Evolutionary conservation across 2,113 vertebrate genomes (phyloP), one percentile per base, ranked within the genome.

Genomic region (Clarias magur): DNA sequence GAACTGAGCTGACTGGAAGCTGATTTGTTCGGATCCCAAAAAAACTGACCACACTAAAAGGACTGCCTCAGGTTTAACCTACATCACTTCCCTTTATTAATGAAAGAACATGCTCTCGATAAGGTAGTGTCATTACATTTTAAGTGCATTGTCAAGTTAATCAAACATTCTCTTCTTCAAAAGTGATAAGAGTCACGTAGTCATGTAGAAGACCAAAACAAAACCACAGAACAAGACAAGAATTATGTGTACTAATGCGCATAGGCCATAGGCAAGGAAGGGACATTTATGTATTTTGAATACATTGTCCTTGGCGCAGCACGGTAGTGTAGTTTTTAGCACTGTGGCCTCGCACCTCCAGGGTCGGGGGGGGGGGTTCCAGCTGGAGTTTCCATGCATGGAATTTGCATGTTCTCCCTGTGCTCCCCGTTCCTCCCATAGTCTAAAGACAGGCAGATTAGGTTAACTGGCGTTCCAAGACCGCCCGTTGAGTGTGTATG

Each of bases 11-110:
- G 23, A 65, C 53, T 63, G 16, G 54, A 85, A 54, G 21, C 10
- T 63, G 7, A 79, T 79, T 63, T 27, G 84, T 62, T 62, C 30
- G 12, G 3, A n/a, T 68, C 42, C 7, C 23, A 15, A 83, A 83
- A 48, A 83, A 83, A 16, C 15, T 12, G 62, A 62, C 80, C 57
- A 63, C 30, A 42, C 62, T 60, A 48, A 65, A 82, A n/a, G 5
- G 34, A 34, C 59, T 65, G 80, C 60, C 23, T 82, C 53, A 65
- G 42, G 38, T 63, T n/a, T 82, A 82, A 82, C 30, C 60, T 82
- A n/a, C 19, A 82, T 82, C 38, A 67, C 81, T 27, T 67, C 62
- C 15, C 81, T 53, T 5, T 67, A 54, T 9, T 27, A 27, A 48
- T n/a, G 30, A n/a, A 27, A 67, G 25, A 62, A 27, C 38, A 82